These are phyloP conservation scores for Mustela lutreola DNA, from an alignment of 2,113 vertebrate genomes.

Conservation along the genomic window DNA sequence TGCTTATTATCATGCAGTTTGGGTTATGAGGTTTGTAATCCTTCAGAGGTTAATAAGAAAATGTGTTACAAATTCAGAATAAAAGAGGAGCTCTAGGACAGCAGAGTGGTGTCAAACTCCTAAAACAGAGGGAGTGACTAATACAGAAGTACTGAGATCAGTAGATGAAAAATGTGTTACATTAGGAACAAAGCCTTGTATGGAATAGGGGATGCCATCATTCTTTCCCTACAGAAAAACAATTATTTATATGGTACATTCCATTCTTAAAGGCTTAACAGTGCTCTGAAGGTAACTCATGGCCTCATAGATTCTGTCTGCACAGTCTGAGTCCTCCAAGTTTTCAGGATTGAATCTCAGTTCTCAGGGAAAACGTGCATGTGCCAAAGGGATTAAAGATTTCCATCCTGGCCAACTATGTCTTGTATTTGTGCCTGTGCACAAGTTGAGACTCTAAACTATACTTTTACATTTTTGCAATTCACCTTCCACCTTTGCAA, in stretches of 20 bases:
- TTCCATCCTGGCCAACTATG: not conserved
- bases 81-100: not conserved
- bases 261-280: slow-evolving; percentile 26
- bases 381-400: not conserved
- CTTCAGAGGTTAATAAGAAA: slow-evolving; percentile 72
- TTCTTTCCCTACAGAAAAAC: slow-evolving; percentile 16
- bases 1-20: slow-evolving; percentile 67
- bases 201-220: not conserved
- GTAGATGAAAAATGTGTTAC: slow-evolving; percentile 13
- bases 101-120: not conserved
- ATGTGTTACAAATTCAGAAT: slow-evolving; percentile 63
- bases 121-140: not conserved
- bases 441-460: not conserved
- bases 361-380: not conserved
- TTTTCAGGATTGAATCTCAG: not conserved
- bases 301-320: not conserved
- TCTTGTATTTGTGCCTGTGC: not conserved
- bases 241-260: slow-evolving; percentile 22
- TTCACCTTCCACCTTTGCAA: not conserved
- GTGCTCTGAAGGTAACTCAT: not conserved
- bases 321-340: not conserved
- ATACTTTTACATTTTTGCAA: not conserved
- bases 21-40: slow-evolving; percentile 66
- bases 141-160: not conserved
- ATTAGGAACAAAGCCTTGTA: slow-evolving; percentile 40